Conservation (phyloP, 2,888 invertebrate species). For the Lottia scabra region DNA sequence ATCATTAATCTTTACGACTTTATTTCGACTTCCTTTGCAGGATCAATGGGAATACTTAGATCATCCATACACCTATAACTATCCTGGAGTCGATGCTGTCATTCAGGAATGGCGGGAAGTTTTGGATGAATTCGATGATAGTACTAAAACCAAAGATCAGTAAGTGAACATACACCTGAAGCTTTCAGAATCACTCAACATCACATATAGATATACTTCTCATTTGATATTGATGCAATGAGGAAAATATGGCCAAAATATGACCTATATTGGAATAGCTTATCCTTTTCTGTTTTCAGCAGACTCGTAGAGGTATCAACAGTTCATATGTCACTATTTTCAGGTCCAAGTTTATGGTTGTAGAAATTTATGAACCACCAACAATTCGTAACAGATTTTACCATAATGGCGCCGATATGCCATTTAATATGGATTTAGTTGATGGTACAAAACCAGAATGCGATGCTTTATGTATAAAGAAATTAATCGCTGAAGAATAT, state of each 20-base stretch:
- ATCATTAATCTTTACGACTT: background rate
- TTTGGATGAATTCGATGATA: constrained; percentile 12
- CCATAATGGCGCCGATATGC: constrained; percentile 52
- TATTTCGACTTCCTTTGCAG: background rate
- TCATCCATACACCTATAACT: constrained; percentile 23
- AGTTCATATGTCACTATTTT: background rate
- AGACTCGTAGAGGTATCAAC: too few species aligned
- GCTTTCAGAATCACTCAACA: too few species aligned
- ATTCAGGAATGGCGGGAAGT: constrained; percentile 16
- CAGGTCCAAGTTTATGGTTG: constrained; percentile 18
- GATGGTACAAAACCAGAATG: constrained; percentile 23
- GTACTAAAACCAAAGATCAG: background rate
- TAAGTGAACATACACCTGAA: background rate
- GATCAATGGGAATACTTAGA: constrained; percentile 15
- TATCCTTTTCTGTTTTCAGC: too few species aligned
- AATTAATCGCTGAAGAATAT: constrained; percentile 26
- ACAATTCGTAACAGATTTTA: constrained; percentile 44
- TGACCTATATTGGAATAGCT: too few species aligned
- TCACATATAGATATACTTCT: too few species aligned
- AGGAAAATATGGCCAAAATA: too few species aligned
- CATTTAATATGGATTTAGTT: constrained; percentile 48
- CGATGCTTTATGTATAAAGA: constrained; percentile 31
- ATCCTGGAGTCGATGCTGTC: constrained; percentile 19
- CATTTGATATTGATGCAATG: too few species aligned
- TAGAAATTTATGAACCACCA: constrained; percentile 29